phyloP scores from a whole-genome alignment of 2,113 vertebrate genomes.

The Pardalotus punctatus region DNA sequence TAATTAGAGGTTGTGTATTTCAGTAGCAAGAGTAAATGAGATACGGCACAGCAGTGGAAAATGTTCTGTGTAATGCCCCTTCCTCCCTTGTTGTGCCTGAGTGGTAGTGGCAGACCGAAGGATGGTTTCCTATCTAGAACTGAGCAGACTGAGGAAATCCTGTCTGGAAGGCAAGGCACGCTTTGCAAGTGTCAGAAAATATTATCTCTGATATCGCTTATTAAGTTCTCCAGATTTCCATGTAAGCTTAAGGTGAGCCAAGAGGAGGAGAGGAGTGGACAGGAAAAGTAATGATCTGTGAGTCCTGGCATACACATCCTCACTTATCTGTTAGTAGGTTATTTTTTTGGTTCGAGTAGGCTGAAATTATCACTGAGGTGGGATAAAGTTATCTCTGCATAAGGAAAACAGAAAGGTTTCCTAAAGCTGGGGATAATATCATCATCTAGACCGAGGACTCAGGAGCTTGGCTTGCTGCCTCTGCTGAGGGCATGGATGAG shows the following conservation, averaged over 20 bases:
- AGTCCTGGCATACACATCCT: rapidly evolving
- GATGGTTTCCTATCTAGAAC: constrained; percentile 6
- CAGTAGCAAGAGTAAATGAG: constrained; percentile 47
- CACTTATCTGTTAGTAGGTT: background rate
- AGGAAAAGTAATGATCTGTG: background rate
- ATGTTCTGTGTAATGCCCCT: background rate
- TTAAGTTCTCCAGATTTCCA: background rate
- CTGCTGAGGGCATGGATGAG: background rate
- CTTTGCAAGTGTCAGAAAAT: constrained; percentile 2
- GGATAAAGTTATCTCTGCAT: background rate
- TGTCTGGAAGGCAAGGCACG: constrained; percentile 35
- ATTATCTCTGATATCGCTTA: constrained; percentile 34
- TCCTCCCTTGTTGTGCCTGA: constrained; percentile 34
- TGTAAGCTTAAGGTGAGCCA: background rate
- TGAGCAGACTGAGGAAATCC: constrained; percentile 27
- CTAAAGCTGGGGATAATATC: background rate
- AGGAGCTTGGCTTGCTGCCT: background rate
- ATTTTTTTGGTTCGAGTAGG: background rate
- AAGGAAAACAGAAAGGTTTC: background rate
- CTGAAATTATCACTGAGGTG: background rate
- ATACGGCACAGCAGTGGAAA: constrained; percentile 1
- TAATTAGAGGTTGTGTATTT: constrained; percentile 49
- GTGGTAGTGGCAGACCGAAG: background rate
- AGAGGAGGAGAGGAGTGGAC: background rate
- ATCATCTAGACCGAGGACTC: background rate